Percentiles rank a stretch among this genome's conserved stretches.
Evolutionary conservation across 2,888 invertebrate genomes (phyloP).

Genomic region (Drosophila parthenogenetica): DNA sequence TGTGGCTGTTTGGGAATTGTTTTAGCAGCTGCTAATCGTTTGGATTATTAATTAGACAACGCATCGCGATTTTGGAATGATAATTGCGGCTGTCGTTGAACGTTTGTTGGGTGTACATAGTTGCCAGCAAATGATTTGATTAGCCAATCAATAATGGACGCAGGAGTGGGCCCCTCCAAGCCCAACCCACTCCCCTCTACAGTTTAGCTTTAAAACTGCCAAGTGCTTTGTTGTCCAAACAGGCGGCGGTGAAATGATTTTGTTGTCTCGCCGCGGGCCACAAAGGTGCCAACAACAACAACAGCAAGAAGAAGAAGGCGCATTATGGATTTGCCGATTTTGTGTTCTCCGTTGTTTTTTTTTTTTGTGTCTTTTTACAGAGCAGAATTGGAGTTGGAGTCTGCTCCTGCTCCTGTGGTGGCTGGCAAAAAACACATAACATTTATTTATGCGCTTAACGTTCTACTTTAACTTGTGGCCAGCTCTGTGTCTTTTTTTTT

Average conservation of each 20-base stretch:
- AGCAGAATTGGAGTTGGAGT: constrained; percentile 14
- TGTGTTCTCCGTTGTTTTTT: constrained; percentile 17
- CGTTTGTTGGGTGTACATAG: constrained; percentile 17
- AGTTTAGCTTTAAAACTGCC: constrained; percentile 23
- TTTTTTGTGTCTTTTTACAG: constrained; percentile 16
- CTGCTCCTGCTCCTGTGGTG: constrained; percentile 71
- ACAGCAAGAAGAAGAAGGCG: constrained; percentile 52
- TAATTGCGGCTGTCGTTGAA: constrained; percentile 74
- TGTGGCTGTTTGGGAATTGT: constrained; percentile 12
- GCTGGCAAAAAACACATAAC: constrained; percentile 79
- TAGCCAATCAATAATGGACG: constrained; percentile 79
- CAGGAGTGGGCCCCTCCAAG: constrained; percentile 18
- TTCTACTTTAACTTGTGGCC: constrained; percentile 36
- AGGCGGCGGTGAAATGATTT: constrained; percentile 83
- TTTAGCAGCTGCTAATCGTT: constrained; percentile 61
- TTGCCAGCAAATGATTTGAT: constrained; percentile 72
- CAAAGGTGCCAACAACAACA: constrained; percentile 82
- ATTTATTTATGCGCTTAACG: constrained; percentile 74
- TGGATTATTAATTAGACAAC: constrained; percentile 75
- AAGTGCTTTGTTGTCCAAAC: constrained; percentile 56
- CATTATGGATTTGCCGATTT: constrained; percentile 82
- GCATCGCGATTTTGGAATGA: constrained; percentile 70
- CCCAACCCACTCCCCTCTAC: background rate
- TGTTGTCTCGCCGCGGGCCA: constrained; percentile 84
- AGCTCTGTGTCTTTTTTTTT: constrained; percentile 13